Evolutionary conservation across 2,888 invertebrate species (phyloP).

Genomic region (Lithophane leautieri): DNA sequence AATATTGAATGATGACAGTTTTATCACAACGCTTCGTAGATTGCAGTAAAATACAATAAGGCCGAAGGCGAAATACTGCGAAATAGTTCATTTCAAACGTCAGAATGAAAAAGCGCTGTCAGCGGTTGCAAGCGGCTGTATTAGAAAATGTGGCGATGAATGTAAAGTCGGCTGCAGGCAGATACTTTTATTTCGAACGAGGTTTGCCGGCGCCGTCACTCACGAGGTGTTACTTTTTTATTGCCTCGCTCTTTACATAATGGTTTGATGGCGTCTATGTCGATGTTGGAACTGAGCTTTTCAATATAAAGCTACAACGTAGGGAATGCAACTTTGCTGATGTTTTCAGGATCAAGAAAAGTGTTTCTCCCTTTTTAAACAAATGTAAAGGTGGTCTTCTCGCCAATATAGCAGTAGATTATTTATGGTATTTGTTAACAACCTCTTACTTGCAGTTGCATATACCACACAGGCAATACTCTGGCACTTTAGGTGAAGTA

Average conservation of each 20-base stretch:
- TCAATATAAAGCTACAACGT: conserved; percentile 19
- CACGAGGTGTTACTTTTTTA: conserved; percentile 63
- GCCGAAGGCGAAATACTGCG: conserved; percentile 42
- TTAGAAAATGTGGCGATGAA: conserved; percentile 65
- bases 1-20: conserved; percentile 62
- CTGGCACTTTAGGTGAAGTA: neutral
- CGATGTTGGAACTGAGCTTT: conserved; percentile 35
- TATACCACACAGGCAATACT: neutral
- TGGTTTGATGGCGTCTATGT: conserved; percentile 52
- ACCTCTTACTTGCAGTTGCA: neutral
- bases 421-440: neutral
- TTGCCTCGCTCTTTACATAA: conserved; percentile 56
- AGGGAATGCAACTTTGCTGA: neutral
- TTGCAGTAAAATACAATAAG: conserved; percentile 58
- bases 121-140: conserved; percentile 62
- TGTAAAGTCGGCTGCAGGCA: conserved; percentile 55
- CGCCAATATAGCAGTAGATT: neutral
- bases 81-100: conserved; percentile 66
- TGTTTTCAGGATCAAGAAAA: neutral
- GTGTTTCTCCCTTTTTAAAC: neutral
- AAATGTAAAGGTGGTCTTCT: neutral
- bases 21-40: conserved; percentile 49
- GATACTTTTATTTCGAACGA: conserved; percentile 57
- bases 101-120: conserved; percentile 65
- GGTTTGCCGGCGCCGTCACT: conserved; percentile 55